Evolutionary conservation across 1,140 invertebrate species (phyloP), one percentile per base, ranked within the genome.

Genomic region (Brachionus asplanchnoidis): DNA sequence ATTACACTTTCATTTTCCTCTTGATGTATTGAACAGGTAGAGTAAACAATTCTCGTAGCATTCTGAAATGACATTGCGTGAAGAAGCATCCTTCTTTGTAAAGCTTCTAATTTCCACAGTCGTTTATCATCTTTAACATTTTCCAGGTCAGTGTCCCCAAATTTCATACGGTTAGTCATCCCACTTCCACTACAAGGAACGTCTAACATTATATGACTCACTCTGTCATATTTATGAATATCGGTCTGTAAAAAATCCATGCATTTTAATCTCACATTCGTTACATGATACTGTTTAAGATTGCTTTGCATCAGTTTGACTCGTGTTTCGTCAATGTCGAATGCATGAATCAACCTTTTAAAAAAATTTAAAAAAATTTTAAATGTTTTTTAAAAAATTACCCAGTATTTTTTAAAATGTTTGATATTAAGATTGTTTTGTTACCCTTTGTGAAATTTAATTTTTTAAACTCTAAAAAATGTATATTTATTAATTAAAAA

Each of bases 101-200:
- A 93, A 14, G 92, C 93, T 40, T 93, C 92, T 8, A 98, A 88
- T 87, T 85, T 86, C 56, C 85, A 32, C 1, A 90, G 77, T 44
- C 89, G 85, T 11, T 87, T 66, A 14, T 85, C 84, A 5, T 82
- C 79, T 65, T 82, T 82, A 14, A 28, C 17, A 65, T 42, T 65
- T 68, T 82, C 79, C 3, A 44, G 23, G 12, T 82, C 79, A 1
- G 32, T 65, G 23, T 60, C 65, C 1, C 79, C 79, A 14, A 65
- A 82, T 68, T 82, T 82, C 12, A 82, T 23, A 23, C 79, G 79
- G 28, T 82, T 82, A 36, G 87, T 88, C 86, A 88, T 92, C 93
- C 97, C 97, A 89, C 95, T 95, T 50, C 96, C 96, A 85, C 95
- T 95, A 90, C 97, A 99, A 84, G 95, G 95, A 4, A 97, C 96